phyloP scores from a whole-genome alignment of 1,140 invertebrate species.

The Anastrepha obliqua region DNA sequence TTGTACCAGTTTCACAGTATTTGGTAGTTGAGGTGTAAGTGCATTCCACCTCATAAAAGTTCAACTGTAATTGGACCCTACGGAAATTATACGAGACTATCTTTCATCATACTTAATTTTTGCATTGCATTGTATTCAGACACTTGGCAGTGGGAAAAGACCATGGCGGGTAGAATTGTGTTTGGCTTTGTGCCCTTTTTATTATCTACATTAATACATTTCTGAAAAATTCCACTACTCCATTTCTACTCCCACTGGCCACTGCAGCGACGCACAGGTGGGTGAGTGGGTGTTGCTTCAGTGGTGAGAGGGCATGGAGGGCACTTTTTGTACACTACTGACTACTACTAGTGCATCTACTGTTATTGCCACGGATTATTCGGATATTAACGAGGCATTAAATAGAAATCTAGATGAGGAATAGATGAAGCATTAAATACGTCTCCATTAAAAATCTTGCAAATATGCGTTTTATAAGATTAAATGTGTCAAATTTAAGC shows the following conservation, averaged over 20 bases:
- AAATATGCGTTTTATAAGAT: too few relatives aligned
- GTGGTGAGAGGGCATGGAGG: not conserved
- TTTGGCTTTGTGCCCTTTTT: not conserved
- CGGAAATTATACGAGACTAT: conserved; percentile 51
- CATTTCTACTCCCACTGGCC: conserved; percentile 10
- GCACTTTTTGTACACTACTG: not conserved
- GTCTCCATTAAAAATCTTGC: too few relatives aligned
- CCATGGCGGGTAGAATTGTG: not conserved
- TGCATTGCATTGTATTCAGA: conserved; percentile 1
- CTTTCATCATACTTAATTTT: conserved; percentile 45
- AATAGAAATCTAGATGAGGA: not conserved
- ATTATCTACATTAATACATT: not conserved
- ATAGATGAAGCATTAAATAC: too few relatives aligned
- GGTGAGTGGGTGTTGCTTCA: not conserved
- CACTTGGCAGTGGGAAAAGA: not conserved
- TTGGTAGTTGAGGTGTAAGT: conserved; percentile 23
- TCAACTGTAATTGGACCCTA: conserved; percentile 50
- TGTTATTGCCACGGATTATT: not conserved
- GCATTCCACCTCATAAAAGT: conserved; percentile 52
- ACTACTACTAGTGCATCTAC: not conserved
- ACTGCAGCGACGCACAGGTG: not conserved
- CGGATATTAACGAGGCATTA: not conserved
- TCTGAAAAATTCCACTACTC: not conserved
- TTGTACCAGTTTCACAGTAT: not conserved
- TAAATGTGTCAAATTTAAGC: too few relatives aligned